Base-by-base conservation (phyloP, 2,888 invertebrate genomes). In the Tachystola acroxantha region DNA sequence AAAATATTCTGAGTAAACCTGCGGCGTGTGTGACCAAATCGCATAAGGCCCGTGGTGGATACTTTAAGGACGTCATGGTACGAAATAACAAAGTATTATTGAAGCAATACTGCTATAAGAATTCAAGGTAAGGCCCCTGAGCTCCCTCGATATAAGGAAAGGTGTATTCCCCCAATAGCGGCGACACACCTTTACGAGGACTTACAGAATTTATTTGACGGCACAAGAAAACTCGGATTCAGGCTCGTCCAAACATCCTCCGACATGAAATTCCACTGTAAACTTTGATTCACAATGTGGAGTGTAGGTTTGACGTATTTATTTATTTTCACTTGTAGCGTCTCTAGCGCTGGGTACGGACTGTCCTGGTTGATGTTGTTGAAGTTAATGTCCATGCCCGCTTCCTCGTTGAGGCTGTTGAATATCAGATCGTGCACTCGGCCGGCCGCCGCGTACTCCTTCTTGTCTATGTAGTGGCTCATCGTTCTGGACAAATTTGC, bases 141-240 rank as follows among this genome's bases (percentile, higher is more conserved):
- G n/a, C n/a, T n/a, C n/a, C n/a, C n/a, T n/a, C n/a, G n/a, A n/a
- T n/a, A n/a, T n/a, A n/a, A n/a, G n/a, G n/a, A n/a, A n/a, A n/a
- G n/a, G n/a, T n/a, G n/a, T n/a, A n/a, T n/a, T n/a, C n/a, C n/a
- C n/a, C n/a, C n/a, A n/a, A n/a, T n/a, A n/a, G n/a, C n/a, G n/a
- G n/a, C n/a, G n/a, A n/a, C n/a, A n/a, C n/a, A n/a, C n/a, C n/a
- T n/a, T n/a, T n/a, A n/a, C n/a, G n/a, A 25, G 25, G 45, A 76
- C 82, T 68, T 68, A 85, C 85, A 68, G 50, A 76, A 85, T 33
- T 69, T 74, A 24, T 61, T 71, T 1, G 80, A 67, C 1, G 85
- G 73, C 28, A 76, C 52, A 12, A 81, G 57, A 39, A 81, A 79
- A 39, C 59, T 70, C 4, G 50, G 43, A 34, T 67, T 66, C 39